Evolutionary conservation across 2,797 vertebrate species (phyloP).

Genomic region (Graptemys geographica): DNA sequence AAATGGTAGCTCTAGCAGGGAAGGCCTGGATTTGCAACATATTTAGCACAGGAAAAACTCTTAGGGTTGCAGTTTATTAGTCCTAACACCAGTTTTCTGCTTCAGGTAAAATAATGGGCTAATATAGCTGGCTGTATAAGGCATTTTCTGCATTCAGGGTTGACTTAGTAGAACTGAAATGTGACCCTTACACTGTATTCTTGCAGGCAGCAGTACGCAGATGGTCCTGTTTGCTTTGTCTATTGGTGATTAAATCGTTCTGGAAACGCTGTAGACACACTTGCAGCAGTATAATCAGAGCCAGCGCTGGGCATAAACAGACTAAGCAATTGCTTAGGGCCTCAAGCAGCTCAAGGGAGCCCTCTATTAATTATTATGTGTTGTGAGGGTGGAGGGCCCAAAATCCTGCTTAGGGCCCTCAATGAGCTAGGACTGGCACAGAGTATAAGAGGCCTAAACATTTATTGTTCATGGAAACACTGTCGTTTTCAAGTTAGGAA

Average conservation of each 20-base stretch:
- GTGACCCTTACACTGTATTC: rapidly evolving
- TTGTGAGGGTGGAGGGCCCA: too few species aligned
- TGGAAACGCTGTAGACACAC: rapidly evolving
- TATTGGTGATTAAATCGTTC: rapidly evolving
- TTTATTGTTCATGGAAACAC: background rate
- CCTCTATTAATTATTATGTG: background rate
- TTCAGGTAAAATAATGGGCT: rapidly evolving
- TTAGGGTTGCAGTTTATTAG: background rate
- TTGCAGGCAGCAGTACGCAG: rapidly evolving
- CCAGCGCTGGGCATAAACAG: background rate
- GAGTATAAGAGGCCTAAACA: background rate
- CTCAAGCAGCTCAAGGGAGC: background rate
- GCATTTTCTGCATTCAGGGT: rapidly evolving
- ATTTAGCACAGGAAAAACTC: background rate
- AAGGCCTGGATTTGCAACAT: background rate
- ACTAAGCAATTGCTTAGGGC: background rate
- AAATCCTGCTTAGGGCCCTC: too few species aligned
- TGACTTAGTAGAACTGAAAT: rapidly evolving
- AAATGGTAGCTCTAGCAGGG: rapidly evolving
- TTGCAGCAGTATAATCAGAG: background rate
- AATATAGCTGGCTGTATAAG: rapidly evolving
- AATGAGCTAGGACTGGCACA: too few species aligned
- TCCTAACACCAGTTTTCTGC: background rate
- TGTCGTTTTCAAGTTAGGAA: background rate
- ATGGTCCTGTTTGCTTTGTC: rapidly evolving